Evolutionary conservation across 2,888 invertebrate species (phyloP).

Genomic region (Chloroclysta siterata): DNA sequence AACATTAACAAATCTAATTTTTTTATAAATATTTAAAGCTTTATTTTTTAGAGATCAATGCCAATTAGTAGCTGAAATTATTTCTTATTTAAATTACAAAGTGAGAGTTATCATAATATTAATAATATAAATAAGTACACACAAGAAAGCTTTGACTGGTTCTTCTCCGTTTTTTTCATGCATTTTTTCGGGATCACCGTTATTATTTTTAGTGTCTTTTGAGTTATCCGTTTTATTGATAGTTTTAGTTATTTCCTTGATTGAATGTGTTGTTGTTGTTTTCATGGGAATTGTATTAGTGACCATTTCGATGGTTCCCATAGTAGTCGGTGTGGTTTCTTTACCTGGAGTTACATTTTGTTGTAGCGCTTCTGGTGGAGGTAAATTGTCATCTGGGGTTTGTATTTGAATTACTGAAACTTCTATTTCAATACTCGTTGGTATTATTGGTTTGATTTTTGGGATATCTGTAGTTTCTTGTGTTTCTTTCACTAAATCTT

Average conservation of each 20-base stretch:
- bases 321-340: slow-evolving; percentile 47
- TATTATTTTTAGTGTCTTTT: slow-evolving; percentile 43
- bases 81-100: slow-evolving; percentile 15
- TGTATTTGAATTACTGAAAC: slow-evolving; percentile 31
- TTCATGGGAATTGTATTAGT: slow-evolving; percentile 30
- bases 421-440: slow-evolving; percentile 31
- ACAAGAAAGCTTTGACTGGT: slow-evolving; percentile 18
- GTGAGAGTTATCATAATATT: slow-evolving; percentile 8
- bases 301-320: slow-evolving; percentile 40
- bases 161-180: slow-evolving; percentile 44
- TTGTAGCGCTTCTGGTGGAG: slow-evolving; percentile 67
- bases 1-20: slow-evolving; percentile 44
- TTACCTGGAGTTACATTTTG: slow-evolving; percentile 60
- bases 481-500: slow-evolving; percentile 20
- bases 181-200: slow-evolving; percentile 28
- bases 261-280: slow-evolving; percentile 36
- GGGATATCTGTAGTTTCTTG: slow-evolving; percentile 5
- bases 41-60: slow-evolving; percentile 46
- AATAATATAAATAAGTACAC: slow-evolving; percentile 4
- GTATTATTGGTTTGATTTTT: slow-evolving; percentile 20
- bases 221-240: not conserved
- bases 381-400: slow-evolving; percentile 49
- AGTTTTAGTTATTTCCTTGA: slow-evolving; percentile 15
- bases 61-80: slow-evolving; percentile 41
- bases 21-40: slow-evolving; percentile 46